These are phyloP conservation scores for Leptopilina boulardi DNA, from an alignment of 1,140 invertebrate species.

Conservation along the genomic window DNA sequence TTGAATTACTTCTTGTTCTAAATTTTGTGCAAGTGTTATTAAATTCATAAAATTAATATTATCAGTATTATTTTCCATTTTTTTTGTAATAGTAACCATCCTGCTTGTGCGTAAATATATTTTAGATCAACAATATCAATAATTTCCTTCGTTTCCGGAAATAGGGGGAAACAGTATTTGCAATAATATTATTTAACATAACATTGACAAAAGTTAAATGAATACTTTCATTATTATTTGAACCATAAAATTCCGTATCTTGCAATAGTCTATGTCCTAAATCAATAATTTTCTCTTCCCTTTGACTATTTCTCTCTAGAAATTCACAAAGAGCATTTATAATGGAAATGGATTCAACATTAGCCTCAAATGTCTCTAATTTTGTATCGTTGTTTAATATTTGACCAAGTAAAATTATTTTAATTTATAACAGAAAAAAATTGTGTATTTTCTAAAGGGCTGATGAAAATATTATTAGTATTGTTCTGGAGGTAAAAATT, in stretches of 20 bases:
- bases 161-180: neutral
- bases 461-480: neutral
- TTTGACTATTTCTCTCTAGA: neutral
- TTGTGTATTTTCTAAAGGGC: neutral
- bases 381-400: neutral
- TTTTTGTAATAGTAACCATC: neutral
- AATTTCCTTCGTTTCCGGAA: neutral
- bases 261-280: neutral
- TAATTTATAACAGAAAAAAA: neutral
- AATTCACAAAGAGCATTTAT: neutral
- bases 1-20: neutral
- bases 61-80: neutral
- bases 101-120: neutral
- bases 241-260: neutral
- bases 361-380: neutral
- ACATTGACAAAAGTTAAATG: neutral
- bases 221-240: neutral
- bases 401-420: neutral
- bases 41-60: neutral
- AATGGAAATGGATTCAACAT: neutral
- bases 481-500: too few relatives aligned
- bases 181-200: neutral
- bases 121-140: neutral
- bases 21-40: neutral
- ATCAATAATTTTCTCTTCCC: neutral